Conservation (phyloP, 1,140 invertebrate species). For the Anastrepha obliqua region DNA sequence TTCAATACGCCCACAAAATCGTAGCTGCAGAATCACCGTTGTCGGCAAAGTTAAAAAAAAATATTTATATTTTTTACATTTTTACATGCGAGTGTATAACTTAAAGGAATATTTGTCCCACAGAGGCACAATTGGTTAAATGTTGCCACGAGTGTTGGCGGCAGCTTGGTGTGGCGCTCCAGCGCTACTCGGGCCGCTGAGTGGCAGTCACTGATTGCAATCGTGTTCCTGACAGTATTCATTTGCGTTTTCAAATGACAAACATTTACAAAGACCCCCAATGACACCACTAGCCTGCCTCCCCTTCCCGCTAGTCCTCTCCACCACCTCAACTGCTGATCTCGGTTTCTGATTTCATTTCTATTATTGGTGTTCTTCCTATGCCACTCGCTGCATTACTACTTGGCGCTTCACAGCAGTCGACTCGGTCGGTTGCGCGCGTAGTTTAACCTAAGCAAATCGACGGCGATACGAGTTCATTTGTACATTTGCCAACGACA, state of each 20-base stretch:
- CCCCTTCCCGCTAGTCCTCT: background rate
- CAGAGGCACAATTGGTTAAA: background rate
- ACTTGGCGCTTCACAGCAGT: background rate
- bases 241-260: constrained; percentile 52
- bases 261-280: constrained; percentile 23
- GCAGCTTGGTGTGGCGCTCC: background rate
- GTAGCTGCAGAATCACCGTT: background rate
- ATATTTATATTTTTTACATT: background rate
- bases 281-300: background rate
- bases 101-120: background rate
- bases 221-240: constrained; percentile 52
- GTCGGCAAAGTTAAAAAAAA: background rate
- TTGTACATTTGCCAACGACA: constrained; percentile 29
- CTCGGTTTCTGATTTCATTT: constrained; percentile 34
- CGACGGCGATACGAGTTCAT: background rate
- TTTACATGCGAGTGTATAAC: background rate
- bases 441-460: constrained; percentile 14
- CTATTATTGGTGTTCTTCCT: constrained; percentile 33
- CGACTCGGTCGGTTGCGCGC: background rate
- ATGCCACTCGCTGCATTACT: background rate
- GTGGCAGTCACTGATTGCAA: constrained; percentile 51
- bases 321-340: background rate
- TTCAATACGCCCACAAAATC: constrained; percentile 27
- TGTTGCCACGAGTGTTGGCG: background rate
- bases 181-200: background rate